These are phyloP conservation scores for Sarcophaga rosellei DNA, from an alignment of 2,888 invertebrate species.

Conservation along the genomic window DNA sequence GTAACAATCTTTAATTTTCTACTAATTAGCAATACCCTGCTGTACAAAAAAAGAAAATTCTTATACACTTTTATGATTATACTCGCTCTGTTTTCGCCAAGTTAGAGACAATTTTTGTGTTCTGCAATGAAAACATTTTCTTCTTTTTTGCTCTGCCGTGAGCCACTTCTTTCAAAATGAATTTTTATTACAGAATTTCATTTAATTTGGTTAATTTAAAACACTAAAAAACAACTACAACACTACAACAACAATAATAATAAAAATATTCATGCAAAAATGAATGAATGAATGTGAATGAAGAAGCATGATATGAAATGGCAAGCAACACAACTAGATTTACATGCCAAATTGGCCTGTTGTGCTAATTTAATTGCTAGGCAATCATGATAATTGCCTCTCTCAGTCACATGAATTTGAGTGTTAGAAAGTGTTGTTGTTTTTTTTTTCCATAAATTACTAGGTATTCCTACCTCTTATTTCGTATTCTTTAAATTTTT, in stretches of 20 bases:
- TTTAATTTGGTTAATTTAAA: conserved; percentile 62
- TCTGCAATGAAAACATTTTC: conserved; percentile 1
- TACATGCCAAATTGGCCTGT: conserved; percentile 48
- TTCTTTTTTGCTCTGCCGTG: neutral
- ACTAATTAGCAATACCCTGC: neutral
- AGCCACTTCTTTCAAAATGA: conserved; percentile 36
- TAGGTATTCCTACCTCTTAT: no score
- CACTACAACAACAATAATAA: neutral
- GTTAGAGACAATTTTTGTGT: conserved; percentile 54
- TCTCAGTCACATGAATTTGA: conserved; percentile 51
- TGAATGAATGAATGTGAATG: neutral
- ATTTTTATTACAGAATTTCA: conserved; percentile 64
- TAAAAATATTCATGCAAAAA: neutral
- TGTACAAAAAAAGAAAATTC: neutral
- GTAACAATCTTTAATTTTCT: neutral
- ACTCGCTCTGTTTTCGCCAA: conserved; percentile 14
- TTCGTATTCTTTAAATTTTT: no score
- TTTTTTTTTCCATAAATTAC: no score
- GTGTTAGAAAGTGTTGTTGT: conserved; percentile 2
- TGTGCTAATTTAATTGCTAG: conserved; percentile 51
- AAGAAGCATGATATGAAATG: neutral
- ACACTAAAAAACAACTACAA: neutral
- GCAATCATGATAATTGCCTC: conserved; percentile 44
- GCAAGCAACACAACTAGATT: conserved; percentile 13
- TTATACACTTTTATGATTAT: conserved; percentile 1